A percentile compares a stretch with the other conserved stretches of the same genome.
Conservation (phyloP, 2,888 invertebrate genomes). For the Drosophila fulvimacula region DNA sequence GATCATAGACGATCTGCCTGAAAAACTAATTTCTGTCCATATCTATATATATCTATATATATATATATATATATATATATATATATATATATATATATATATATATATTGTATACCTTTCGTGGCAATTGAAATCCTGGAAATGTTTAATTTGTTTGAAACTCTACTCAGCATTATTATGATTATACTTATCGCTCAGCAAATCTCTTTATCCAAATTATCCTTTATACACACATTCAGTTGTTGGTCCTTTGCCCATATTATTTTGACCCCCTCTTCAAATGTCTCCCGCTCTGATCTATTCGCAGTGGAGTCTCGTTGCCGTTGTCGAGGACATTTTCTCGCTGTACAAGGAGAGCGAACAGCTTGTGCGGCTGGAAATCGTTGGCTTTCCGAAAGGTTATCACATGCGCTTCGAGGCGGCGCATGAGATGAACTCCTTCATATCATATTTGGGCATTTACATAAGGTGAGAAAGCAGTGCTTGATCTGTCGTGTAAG, state of each 20-base stretch:
- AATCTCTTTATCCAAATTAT: neutral
- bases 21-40: too few relatives aligned
- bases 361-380: slow-evolving; percentile 89
- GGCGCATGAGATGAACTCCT: slow-evolving; percentile 87
- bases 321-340: slow-evolving; percentile 93
- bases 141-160: neutral
- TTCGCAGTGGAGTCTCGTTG: slow-evolving; percentile 89
- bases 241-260: slow-evolving; percentile 1
- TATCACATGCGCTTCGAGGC: slow-evolving; percentile 82
- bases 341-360: slow-evolving; percentile 91
- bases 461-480: slow-evolving; percentile 88
- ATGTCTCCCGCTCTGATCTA: slow-evolving; percentile 1
- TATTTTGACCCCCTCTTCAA: slow-evolving; percentile 16
- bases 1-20: too few relatives aligned
- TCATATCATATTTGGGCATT: slow-evolving; percentile 93
- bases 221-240: neutral
- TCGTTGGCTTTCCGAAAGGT: slow-evolving; percentile 86
- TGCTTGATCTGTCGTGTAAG: too few relatives aligned
- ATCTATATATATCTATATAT: too few relatives aligned
- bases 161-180: neutral
- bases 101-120: too few relatives aligned
- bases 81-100: neutral
- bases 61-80: neutral
- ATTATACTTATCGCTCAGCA: neutral
- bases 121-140: neutral